Conservation (phyloP, 2,888 invertebrate genomes). For the Amphiduros pacificus region DNA sequence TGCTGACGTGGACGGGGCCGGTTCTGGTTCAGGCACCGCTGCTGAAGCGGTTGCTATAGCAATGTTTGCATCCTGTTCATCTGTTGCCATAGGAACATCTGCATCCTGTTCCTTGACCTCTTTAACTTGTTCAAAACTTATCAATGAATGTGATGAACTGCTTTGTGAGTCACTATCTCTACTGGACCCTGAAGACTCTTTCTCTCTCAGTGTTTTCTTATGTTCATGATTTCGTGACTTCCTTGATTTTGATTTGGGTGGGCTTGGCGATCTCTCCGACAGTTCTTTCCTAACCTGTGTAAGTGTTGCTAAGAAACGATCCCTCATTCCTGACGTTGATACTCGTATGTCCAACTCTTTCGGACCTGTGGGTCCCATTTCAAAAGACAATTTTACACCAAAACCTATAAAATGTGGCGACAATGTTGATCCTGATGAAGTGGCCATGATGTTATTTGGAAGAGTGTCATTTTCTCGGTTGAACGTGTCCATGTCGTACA, state of each 20-base stretch:
- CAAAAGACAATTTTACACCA: conserved; percentile 28
- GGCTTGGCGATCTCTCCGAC: conserved; percentile 15
- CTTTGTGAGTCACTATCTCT: not conserved
- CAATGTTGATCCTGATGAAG: conserved; percentile 1
- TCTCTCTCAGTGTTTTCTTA: not conserved
- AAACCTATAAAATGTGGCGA: conserved; percentile 29
- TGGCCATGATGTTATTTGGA: conserved; percentile 6
- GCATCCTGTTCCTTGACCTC: not conserved
- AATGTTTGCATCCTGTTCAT: not conserved
- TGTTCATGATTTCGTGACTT: not conserved
- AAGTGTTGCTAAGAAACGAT: conserved; percentile 26
- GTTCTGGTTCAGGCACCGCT: not conserved
- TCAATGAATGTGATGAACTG: not conserved
- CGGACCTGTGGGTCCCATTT: conserved; percentile 20
- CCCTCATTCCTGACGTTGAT: conserved; percentile 28
- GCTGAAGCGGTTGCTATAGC: not conserved
- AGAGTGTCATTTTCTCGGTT: conserved; percentile 5
- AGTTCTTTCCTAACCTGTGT: conserved; percentile 18
- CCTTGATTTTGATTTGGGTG: not conserved
- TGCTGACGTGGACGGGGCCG: not conserved
- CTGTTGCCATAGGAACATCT: not conserved
- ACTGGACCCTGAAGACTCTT: not conserved
- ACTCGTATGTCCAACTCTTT: conserved; percentile 30
- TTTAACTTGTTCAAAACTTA: not conserved
- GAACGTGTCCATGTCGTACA: conserved; percentile 33